phyloP scores from a whole-genome alignment of 1,140 invertebrate species.

The Trinorchestia longiramus region DNA sequence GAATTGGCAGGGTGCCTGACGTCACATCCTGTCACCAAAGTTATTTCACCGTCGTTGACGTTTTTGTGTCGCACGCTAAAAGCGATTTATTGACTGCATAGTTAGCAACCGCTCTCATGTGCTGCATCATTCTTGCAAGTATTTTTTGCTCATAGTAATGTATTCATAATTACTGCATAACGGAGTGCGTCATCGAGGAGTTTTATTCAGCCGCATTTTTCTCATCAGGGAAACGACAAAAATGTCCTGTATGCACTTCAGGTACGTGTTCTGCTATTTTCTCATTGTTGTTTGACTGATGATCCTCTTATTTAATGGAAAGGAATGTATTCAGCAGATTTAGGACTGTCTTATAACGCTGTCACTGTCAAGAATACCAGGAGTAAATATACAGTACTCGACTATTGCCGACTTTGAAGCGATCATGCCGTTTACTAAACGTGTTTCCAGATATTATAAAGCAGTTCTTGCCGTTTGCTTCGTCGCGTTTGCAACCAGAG shows the following conservation, averaged over 20 bases:
- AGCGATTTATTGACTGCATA: background rate
- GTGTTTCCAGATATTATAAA: background rate
- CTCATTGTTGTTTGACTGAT: background rate
- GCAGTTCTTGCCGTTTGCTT: background rate
- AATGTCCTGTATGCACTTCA: no score
- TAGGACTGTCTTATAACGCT: no score
- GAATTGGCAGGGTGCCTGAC: background rate
- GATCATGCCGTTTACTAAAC: background rate
- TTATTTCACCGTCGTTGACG: background rate
- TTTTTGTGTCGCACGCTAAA: background rate
- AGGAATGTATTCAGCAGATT: background rate
- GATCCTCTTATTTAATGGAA: background rate
- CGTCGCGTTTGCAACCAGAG: background rate
- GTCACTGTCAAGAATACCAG: no score
- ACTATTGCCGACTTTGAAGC: background rate
- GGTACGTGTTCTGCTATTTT: no score
- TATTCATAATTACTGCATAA: background rate
- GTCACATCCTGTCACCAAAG: slow-evolving; percentile 4
- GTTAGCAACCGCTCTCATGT: background rate
- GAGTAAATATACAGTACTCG: background rate
- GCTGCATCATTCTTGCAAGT: background rate
- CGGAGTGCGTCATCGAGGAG: background rate
- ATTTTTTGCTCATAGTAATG: background rate
- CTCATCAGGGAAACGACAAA: no score
- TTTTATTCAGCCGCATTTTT: no score